Evolutionary conservation across 2,888 invertebrate species (phyloP).

Genomic region (Ophraella communa): DNA sequence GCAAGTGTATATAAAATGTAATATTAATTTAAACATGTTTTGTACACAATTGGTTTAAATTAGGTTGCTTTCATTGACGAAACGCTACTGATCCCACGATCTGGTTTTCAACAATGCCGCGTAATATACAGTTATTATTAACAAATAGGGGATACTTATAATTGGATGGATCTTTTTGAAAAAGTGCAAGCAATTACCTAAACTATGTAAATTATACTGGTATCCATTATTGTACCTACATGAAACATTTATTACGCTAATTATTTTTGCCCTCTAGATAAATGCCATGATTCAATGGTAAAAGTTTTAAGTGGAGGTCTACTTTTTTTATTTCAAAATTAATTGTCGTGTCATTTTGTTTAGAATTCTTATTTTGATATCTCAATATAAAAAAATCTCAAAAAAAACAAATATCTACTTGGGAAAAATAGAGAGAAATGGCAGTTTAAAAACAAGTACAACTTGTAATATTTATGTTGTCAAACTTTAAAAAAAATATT

Average conservation of each 20-base stretch:
- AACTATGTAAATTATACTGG: not conserved
- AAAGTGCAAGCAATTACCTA: not conserved
- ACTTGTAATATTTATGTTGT: too few species aligned
- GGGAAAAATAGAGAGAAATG: too few species aligned
- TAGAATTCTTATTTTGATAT: too few species aligned
- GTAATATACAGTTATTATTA: not conserved
- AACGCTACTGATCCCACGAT: not conserved
- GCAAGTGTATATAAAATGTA: too few species aligned
- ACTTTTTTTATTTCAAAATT: not conserved
- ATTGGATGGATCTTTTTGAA: not conserved
- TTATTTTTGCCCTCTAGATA: not conserved
- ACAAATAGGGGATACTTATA: not conserved
- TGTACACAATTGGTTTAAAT: too few species aligned
- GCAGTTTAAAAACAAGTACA: too few species aligned
- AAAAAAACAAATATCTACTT: too few species aligned
- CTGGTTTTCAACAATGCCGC: not conserved
- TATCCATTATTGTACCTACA: not conserved
- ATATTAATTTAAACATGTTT: too few species aligned
- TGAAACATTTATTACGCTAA: not conserved
- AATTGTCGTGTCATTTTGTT: not conserved
- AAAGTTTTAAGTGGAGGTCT: too few species aligned
- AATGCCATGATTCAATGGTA: not conserved
- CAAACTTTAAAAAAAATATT: too few species aligned
- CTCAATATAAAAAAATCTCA: too few species aligned
- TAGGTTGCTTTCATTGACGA: too few species aligned